Evolutionary conservation across 2,888 invertebrate genomes (phyloP), one percentile per base, ranked within the genome.

Genomic region (Drosophila neoperkinsi): DNA sequence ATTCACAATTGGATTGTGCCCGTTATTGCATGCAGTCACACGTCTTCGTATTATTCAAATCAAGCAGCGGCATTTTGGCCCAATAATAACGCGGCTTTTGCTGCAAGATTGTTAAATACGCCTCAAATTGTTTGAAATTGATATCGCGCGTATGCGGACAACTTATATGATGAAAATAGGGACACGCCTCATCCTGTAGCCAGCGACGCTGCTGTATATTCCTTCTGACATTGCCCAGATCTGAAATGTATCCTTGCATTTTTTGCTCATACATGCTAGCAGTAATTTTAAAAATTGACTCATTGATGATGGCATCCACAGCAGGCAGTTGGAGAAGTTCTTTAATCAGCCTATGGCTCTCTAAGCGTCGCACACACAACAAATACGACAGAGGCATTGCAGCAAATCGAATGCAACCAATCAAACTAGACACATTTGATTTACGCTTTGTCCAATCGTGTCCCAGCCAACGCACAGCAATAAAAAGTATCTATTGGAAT

Each of bases 331-430:
- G 0, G 95, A 96, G 90, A 96, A 96, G 41, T 95, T 94, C 53
- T 3, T 13, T 46, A 2, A 88, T 7, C 33, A 77, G 28, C 11
- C 43, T 53, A 31, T 82, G 69, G 1, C 25, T 62, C 49, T 88
- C 86, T 3, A 73, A 31, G 1, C 70, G 63, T 0, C 82, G 73
- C 13, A 85, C 96, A 95, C 68, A 97, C 95, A 85, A 96, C 49
- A 97, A 94, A 90, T 96, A 96, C 95, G 96, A 96, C 0, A 97
- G 96, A 0, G 96, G 96, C 85, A 97, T 95, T 38, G 96, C 94
- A 0, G 96, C 96, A 89, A 97, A 97, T 28, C 97, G 94, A 0
- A 97, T 95, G 90, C 96, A 96, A 2, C 94, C 94, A 93, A 97
- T 94, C 4, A 97, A 93, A 2, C 95, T 94, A 1, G 95, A 93